Evolutionary conservation across 1,140 invertebrate genomes (phyloP), one percentile per base, ranked within the genome.

Genomic region (Campoletis sonorensis): DNA sequence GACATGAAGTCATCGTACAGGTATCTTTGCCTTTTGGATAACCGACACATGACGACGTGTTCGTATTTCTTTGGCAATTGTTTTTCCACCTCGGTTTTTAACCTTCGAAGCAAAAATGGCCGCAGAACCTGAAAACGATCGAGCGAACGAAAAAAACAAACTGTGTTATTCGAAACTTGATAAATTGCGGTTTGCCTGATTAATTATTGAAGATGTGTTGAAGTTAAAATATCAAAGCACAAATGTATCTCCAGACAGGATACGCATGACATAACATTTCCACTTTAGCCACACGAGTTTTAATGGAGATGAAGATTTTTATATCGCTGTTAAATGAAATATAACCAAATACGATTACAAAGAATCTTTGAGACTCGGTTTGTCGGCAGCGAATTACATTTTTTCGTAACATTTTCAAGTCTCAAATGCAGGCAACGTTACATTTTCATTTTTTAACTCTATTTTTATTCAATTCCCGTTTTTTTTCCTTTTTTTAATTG

Each of bases 1-100:
- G 97, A 97, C 98, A 99, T 99, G 91, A 99, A 99, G 91, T 99
- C 99, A 92, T 99, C 99, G 93, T 99, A 99, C 4, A 99, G 94
- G 93, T 95, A 99, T 82, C 99, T 94, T 90, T 99, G 99, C 49
- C 99, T 93, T 92, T 99, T 99, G 2, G 99, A 99, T 82, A 99
- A 93, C 64, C 97, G 94, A 91, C 99, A 99, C 95, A 98, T 96
- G 16, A 99, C 93, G 83, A 99, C 95, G 93, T 99, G 98, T 91
- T 99, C 99, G 92, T 98, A 99, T 92, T 99, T 99, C 93, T 98
- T 97, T 84, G 99, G 99, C 94, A 99, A 96, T 93, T 99, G 99
- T 90, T 99, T 99, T 92, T 99, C 99, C 49, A 99, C 99, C 94
- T 99, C 98, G 68, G 94, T 95, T 93, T 99, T 99, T 78, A 99